These are phyloP conservation scores for Scaptomyza pallida DNA, from an alignment of 1,140 invertebrate genomes.

Conservation along the genomic window DNA sequence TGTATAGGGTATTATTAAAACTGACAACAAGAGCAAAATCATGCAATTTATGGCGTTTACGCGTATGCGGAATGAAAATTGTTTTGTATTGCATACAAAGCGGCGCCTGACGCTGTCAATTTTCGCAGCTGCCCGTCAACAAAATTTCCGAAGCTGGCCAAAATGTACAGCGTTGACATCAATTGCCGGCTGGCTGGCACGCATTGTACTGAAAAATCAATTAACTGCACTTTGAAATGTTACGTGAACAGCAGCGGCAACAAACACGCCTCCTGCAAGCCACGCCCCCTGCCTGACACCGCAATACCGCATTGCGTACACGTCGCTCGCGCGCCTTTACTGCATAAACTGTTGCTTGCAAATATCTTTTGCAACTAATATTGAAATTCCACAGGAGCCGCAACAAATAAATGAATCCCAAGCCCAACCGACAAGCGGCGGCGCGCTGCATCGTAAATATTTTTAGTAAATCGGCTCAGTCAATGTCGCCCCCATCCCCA, in stretches of 20 bases:
- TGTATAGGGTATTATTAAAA: conserved; percentile 40
- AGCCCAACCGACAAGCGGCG: conserved; percentile 9
- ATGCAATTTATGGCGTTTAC: conserved; percentile 75
- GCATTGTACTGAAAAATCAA: conserved; percentile 80
- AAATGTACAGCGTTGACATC: conserved; percentile 47
- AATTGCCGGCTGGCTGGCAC: conserved; percentile 38
- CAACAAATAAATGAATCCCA: conserved; percentile 66
- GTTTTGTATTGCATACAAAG: conserved; percentile 61
- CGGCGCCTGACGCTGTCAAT: conserved; percentile 51
- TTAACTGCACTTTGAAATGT: conserved; percentile 79
- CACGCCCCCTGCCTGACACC: conserved; percentile 6
- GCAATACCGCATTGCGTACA: conserved; percentile 4
- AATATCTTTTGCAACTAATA: conserved; percentile 71
- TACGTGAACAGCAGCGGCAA: conserved; percentile 55
- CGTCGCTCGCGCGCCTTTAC: background rate
- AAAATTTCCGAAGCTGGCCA: background rate
- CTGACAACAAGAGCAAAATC: conserved; percentile 54
- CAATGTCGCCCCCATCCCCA: conserved; percentile 32
- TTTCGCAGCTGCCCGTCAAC: conserved; percentile 37
- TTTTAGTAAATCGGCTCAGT: conserved; percentile 80
- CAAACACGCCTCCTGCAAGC: background rate
- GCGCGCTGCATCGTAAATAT: conserved; percentile 39
- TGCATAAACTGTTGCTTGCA: conserved; percentile 36
- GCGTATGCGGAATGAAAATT: conserved; percentile 41
- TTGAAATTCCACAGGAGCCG: conserved; percentile 69